Percentiles rank a stretch among this genome's conserved stretches.
These are phyloP conservation scores for Bellardia pandia DNA, from an alignment of 2,888 invertebrate species.

Conservation along the genomic window DNA sequence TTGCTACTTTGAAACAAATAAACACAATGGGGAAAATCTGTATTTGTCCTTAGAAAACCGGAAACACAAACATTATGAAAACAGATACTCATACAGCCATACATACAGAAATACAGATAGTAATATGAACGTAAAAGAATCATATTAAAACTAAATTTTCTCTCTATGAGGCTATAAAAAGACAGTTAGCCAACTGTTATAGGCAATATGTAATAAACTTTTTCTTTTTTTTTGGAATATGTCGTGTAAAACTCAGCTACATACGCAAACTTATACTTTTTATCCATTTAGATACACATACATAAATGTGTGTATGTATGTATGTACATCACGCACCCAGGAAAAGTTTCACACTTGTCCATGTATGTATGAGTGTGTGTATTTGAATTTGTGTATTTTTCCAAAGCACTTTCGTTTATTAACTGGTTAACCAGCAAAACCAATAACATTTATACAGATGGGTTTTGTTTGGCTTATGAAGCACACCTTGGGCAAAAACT, in stretches of 20 bases:
- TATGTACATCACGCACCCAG: neutral
- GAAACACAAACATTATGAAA: neutral
- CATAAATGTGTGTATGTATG: no score
- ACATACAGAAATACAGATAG: neutral
- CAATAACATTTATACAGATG: slow-evolving; percentile 2
- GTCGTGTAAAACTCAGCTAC: neutral
- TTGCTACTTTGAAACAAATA: neutral
- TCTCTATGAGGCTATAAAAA: neutral
- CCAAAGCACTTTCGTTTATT: slow-evolving; percentile 29
- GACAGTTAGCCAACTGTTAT: neutral
- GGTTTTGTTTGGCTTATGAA: neutral
- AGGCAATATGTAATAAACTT: neutral
- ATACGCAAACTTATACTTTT: neutral
- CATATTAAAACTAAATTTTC: neutral
- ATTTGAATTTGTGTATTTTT: neutral
- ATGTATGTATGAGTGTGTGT: neutral
- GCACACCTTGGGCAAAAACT: neutral
- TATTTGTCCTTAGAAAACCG: neutral
- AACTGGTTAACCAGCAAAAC: slow-evolving; percentile 43
- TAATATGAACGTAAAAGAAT: neutral
- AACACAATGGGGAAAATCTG: neutral
- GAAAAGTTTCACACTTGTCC: neutral
- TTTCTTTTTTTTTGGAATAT: neutral
- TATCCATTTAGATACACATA: neutral
- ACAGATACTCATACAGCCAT: neutral